Conservation (phyloP, 2,888 invertebrate genomes). For the Acleris literana region DNA sequence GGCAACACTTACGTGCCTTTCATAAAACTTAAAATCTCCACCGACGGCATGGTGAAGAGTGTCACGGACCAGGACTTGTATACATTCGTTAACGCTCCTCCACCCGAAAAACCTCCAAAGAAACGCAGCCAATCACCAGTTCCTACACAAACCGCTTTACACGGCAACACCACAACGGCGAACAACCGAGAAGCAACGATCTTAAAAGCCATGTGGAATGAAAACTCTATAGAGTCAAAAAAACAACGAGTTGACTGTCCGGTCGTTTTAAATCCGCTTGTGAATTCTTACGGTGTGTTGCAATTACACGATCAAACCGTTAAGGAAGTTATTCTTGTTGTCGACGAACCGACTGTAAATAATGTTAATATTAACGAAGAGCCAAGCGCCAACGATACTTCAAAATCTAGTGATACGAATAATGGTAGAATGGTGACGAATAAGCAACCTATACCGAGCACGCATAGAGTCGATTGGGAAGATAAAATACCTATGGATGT, state of each 20-base stretch:
- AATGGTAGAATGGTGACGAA: neutral
- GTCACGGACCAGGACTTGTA: neutral
- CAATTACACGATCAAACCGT: no score
- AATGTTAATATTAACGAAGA: no score
- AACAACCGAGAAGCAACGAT: no score
- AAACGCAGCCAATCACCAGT: neutral
- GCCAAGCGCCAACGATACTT: no score
- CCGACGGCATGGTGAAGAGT: neutral
- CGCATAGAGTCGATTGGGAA: constrained; percentile 35
- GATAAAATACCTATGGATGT: constrained; percentile 41
- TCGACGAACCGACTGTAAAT: no score
- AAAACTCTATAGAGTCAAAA: neutral
- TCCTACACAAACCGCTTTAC: neutral
- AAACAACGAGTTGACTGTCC: neutral
- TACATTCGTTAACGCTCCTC: neutral
- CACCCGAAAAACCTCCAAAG: neutral
- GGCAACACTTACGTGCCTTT: constrained; percentile 18
- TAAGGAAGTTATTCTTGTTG: no score
- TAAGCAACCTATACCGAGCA: constrained; percentile 11
- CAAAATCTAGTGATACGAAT: no score
- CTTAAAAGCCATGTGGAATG: no score
- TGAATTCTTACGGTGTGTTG: no score
- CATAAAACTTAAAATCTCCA: neutral
- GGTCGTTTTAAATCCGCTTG: no score
- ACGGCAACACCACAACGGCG: no score